Evolutionary conservation across 1,140 invertebrate species (phyloP).

Genomic region (Dermatophagoides farinae): DNA sequence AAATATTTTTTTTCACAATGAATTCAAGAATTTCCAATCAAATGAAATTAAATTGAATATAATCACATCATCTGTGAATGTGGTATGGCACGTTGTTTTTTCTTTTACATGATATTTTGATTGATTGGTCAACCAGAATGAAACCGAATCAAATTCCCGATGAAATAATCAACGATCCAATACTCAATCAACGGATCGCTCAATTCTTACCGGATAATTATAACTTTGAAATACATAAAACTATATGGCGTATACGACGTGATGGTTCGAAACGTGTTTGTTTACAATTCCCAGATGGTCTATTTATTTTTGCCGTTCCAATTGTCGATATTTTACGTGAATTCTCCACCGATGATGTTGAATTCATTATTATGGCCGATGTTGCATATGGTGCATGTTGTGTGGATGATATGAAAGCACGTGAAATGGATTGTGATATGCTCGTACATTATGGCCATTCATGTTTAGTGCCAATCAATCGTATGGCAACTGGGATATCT

Average conservation of each 20-base stretch:
- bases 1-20: not conserved
- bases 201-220: constrained; percentile 66
- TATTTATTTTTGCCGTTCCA: constrained; percentile 72
- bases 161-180: constrained; percentile 25
- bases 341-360: constrained; percentile 68
- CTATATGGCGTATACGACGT: constrained; percentile 80
- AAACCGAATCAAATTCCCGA: constrained; percentile 23
- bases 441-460: constrained; percentile 96
- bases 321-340: constrained; percentile 83
- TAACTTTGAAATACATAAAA: constrained; percentile 96
- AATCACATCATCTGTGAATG: not conserved
- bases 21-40: not conserved
- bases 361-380: constrained; percentile 78
- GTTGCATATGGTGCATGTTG: constrained; percentile 98
- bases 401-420: constrained; percentile 90
- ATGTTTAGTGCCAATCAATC: constrained; percentile 82
- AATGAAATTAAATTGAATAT: not conserved
- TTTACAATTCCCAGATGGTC: constrained; percentile 87
- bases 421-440: constrained; percentile 68
- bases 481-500: constrained; percentile 60
- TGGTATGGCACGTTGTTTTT: not conserved
- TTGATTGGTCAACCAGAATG: not conserved
- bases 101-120: not conserved
- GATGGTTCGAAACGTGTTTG: constrained; percentile 64
- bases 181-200: constrained; percentile 21